Evolutionary conservation across 2,797 vertebrate species (phyloP).

Genomic region (Myripristis murdjan): DNA sequence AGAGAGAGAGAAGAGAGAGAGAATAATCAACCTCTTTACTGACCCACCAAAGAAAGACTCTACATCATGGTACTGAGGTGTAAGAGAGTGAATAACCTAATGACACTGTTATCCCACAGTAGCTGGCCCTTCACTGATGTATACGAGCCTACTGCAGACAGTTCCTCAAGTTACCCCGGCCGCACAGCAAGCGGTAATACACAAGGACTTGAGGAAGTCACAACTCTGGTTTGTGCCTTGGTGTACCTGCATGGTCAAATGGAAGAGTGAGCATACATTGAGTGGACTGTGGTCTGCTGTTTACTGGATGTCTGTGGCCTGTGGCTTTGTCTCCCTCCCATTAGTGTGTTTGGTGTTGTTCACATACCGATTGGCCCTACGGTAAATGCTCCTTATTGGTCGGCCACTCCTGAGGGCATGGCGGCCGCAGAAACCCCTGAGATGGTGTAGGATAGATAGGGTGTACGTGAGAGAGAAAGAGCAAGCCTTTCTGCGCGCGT

Average conservation of each 20-base stretch:
- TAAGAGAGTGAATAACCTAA: constrained; percentile 39
- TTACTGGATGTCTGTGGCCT: constrained; percentile 88
- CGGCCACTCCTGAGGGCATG: constrained; percentile 78
- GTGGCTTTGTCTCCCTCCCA: constrained; percentile 86
- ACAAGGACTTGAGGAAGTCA: constrained; percentile 70
- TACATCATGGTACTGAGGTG: constrained; percentile 40
- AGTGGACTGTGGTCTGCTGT: constrained; percentile 83
- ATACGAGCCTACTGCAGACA: constrained; percentile 23
- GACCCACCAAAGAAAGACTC: constrained; percentile 63
- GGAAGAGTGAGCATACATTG: constrained; percentile 76
- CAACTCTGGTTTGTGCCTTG: constrained; percentile 48
- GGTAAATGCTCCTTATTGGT: constrained; percentile 85
- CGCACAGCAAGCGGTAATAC: constrained; percentile 51
- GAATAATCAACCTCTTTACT: constrained; percentile 56
- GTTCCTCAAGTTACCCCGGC: constrained; percentile 53
- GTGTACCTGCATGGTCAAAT: constrained; percentile 79
- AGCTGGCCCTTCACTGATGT: constrained; percentile 27
- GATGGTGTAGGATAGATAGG: constrained; percentile 77
- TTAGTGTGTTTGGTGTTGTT: constrained; percentile 86
- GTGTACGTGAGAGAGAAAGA: constrained; percentile 41
- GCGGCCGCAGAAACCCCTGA: constrained; percentile 82
- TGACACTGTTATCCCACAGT: constrained; percentile 49
- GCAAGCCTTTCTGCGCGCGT: not conserved
- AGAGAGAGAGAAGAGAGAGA: constrained; percentile 23
- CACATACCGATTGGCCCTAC: constrained; percentile 75